phyloP scores from a whole-genome alignment of 2,888 invertebrate species.

The Chelonus formosanus region DNA sequence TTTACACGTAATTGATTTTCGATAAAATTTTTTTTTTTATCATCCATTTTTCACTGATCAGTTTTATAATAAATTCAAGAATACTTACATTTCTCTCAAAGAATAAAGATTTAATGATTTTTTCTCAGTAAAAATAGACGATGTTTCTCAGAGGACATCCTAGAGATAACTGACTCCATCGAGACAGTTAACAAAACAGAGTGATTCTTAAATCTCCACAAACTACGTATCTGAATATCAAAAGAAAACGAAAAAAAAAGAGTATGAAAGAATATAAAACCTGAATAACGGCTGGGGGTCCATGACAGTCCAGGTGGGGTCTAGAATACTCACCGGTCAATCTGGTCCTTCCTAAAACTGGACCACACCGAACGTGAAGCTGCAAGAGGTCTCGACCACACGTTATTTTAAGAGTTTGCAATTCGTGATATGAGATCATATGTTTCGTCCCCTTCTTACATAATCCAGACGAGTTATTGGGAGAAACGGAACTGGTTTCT shows the following conservation, averaged over 20 bases:
- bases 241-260: constrained; percentile 40
- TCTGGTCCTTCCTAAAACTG: constrained; percentile 56
- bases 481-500: constrained; percentile 37
- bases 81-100: no score
- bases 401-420: constrained; percentile 39
- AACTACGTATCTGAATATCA: constrained; percentile 48
- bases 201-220: no score
- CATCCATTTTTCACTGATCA: no score
- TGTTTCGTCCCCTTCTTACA: constrained; percentile 27
- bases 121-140: no score
- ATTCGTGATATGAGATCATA: constrained; percentile 31
- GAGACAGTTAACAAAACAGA: not conserved
- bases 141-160: constrained; percentile 14
- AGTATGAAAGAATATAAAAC: constrained; percentile 46
- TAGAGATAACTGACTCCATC: constrained; percentile 28
- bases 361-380: constrained; percentile 46
- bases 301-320: constrained; percentile 62
- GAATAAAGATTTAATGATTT: no score
- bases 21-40: no score
- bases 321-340: constrained; percentile 55
- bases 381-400: constrained; percentile 35
- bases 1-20: no score
- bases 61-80: no score
- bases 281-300: constrained; percentile 62
- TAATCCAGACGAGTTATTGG: constrained; percentile 38